Evolutionary conservation across 2,888 invertebrate species (phyloP), one percentile per base, ranked within the genome.

Genomic region (Arctia plantaginis): DNA sequence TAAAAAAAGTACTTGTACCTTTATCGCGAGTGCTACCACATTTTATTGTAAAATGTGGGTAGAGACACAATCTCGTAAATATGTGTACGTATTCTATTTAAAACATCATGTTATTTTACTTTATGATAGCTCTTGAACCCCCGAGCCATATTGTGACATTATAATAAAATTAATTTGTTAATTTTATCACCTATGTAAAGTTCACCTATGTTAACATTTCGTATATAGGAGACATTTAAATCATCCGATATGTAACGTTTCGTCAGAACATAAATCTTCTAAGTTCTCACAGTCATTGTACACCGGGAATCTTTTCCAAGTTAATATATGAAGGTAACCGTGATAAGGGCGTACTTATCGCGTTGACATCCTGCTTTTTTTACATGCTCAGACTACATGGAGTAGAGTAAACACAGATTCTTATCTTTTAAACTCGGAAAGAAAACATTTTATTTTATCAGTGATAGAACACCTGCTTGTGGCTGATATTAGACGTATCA

Each of bases 321-420:
- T 82, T 75, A 78, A 77, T 81, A 74, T 78, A 71, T 83, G 79
- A 79, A 76, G 67, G 67, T 72, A 65, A 27, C 71, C n/a, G 79
- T 87, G 90, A 90, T 89, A 90, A 89, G 82, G 77, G 77, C 79
- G 72, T 79, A 76, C 73, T 90, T 93, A 93, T 93, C 93, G 83
- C 79, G 78, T 77, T 84, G 88, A 91, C 93, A 93, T 94, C 92
- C 93, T 93, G 91, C 92, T 93, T 92, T 55, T 93, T 92, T 92
- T 90, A 90, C 87, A 69, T 85, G 84, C 89, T 90, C 82, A 90
- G 91, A 92, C 93, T 91, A 91, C 89, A 90, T 91, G 83, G 88
- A 83, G 86, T 86, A 87, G 77, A 90, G 90, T 91, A 92, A 94
- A 94, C 93, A 93, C 73, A 77, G 83, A 87, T 88, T 86, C 86